Evolutionary conservation across 2,797 vertebrate species (phyloP), one percentile per base, ranked within the genome.

Genomic region (Sebastes minor): DNA sequence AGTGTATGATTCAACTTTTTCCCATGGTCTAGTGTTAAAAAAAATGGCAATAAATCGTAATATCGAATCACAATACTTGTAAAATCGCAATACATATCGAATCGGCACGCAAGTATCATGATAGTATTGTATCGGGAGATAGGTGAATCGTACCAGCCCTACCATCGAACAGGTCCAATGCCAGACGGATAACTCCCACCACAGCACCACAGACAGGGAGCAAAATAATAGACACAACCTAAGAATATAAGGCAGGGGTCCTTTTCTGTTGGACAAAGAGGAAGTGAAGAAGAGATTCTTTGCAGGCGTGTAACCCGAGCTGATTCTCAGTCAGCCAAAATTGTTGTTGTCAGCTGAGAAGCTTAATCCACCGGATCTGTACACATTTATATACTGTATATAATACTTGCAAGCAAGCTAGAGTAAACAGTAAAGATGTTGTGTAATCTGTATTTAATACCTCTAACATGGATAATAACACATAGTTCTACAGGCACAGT

Each of bases 151-250:
- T 88, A 73, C 77, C 33, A 67, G 46, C 46, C 46, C 42, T 16
- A 71, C 82, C 86, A 80, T 88, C 71, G 81, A 65, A 35, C 55
- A 61, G 67, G 71, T 75, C 76, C 81, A 85, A 5, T 76, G 74
- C 14, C 22, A 83, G 80, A 78, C 28, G 46, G 79, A 84, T 80
- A 32, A 30, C 60, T 85, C 84, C 74, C 85, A 66, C 68, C 72
- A 65, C 63, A 70, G 60, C 76, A 69, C 61, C 67, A 18, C 62
- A 59, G 78, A 86, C 81, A 63, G 71, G 76, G 83, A 89, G 79
- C 78, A 71, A 80, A 72, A 86, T 78, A 85, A 83, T 61, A 77
- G 79, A 83, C 69, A 74, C 22, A 33, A 83, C 72, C 86, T 81
- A 59, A 12, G 63, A 81, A 64, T 30, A 71, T 76, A 72, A 83